A percentile compares a stretch with the other conserved stretches of the same genome.
Evolutionary conservation across 2,113 vertebrate species (phyloP).

Genomic region (Sinosuthora webbiana): DNA sequence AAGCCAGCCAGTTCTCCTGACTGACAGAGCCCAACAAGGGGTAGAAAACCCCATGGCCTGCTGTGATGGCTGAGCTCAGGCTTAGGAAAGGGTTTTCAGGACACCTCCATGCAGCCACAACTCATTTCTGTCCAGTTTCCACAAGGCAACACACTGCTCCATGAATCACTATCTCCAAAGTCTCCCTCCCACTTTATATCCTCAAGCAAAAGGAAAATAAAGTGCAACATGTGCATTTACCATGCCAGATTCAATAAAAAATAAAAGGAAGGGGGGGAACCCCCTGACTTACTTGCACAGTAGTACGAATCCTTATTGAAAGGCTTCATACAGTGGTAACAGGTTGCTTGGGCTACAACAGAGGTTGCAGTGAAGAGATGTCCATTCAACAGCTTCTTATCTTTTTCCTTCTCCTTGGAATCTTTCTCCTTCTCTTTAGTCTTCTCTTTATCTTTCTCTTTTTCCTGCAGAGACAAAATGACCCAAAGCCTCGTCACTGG

Average conservation of each 20-base stretch:
- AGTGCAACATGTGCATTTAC: not conserved
- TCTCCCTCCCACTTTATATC: not conserved
- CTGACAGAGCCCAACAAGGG: not conserved
- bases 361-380: conserved; percentile 82
- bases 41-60: not conserved
- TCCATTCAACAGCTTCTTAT: conserved; percentile 86
- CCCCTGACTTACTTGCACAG: conserved; percentile 82
- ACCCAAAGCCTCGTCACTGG: not conserved
- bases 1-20: not conserved
- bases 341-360: conserved; percentile 73
- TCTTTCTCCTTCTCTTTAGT: conserved; percentile 87
- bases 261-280: not conserved
- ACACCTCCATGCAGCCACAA: not conserved
- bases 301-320: conserved; percentile 85
- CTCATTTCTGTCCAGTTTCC: not conserved
- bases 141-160: not conserved
- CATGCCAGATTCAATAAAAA: not conserved
- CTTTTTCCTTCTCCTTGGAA: conserved; percentile 85
- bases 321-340: conserved; percentile 85
- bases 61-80: not conserved
- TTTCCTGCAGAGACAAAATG: conserved; percentile 64
- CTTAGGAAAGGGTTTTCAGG: not conserved
- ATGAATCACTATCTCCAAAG: not conserved
- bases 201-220: not conserved
- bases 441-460: conserved; percentile 88